Percentiles rank a stretch among this genome's conserved stretches.
Evolutionary conservation across 2,888 invertebrate species (phyloP).

Genomic region (Sipha maydis): DNA sequence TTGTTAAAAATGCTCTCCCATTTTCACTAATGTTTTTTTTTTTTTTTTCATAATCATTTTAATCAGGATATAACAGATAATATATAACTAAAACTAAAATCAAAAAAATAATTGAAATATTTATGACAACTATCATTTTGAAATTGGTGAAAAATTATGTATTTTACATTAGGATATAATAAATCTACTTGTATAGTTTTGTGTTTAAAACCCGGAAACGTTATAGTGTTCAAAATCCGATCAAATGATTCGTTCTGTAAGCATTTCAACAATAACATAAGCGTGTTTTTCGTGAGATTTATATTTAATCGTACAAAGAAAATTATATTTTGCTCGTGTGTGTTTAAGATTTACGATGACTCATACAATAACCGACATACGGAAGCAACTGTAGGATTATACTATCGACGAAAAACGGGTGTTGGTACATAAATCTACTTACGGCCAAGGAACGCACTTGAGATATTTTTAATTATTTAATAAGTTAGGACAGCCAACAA

Average conservation of each 20-base stretch:
- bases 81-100: too few species aligned
- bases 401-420: neutral
- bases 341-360: neutral
- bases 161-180: neutral
- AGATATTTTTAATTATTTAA: too few species aligned
- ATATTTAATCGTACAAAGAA: neutral
- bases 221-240: neutral
- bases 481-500: too few species aligned
- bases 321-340: neutral
- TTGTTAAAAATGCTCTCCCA: too few species aligned
- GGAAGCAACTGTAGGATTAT: neutral
- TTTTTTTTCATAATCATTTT: too few species aligned
- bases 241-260: neutral
- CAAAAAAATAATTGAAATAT: too few species aligned
- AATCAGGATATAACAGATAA: too few species aligned
- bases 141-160: neutral
- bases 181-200: neutral
- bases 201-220: neutral
- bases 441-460: too few species aligned
- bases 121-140: neutral
- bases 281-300: neutral
- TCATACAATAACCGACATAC: neutral
- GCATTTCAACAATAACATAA: neutral
- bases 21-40: too few species aligned
- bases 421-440: too few species aligned